Conservation (phyloP, 2,113 vertebrate species). For the Boleophthalmus pectinirostris region DNA sequence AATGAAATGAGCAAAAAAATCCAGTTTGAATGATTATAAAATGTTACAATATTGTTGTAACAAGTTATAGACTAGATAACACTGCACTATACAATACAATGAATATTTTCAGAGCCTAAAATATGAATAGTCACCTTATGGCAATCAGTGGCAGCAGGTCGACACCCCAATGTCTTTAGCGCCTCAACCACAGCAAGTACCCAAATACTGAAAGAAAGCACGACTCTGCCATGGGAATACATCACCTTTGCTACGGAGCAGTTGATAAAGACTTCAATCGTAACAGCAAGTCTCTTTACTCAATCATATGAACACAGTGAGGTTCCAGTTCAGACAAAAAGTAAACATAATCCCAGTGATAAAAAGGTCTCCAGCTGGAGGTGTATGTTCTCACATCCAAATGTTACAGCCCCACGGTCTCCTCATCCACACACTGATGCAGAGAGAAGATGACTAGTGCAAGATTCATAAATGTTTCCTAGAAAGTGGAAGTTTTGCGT, state of each 20-base stretch:
- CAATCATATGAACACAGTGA: too few species aligned
- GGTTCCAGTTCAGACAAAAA: too few species aligned
- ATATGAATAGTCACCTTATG: neutral
- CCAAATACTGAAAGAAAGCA: neutral
- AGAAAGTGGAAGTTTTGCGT: too few species aligned
- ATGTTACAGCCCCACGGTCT: neutral
- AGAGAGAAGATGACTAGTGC: neutral
- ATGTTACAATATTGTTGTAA: neutral
- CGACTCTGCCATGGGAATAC: neutral
- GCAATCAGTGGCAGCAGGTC: neutral
- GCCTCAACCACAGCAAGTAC: neutral
- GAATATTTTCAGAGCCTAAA: neutral
- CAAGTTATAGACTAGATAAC: neutral
- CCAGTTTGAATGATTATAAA: neutral
- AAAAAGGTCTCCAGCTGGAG: too few species aligned
- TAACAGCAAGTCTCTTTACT: neutral
- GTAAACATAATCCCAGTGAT: too few species aligned
- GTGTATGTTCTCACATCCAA: neutral
- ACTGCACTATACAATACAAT: neutral
- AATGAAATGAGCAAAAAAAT: neutral
- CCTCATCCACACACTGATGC: neutral
- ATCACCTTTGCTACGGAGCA: neutral
- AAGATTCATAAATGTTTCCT: too few species aligned
- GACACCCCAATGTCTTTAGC: neutral
- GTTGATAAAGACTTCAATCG: neutral